These are phyloP conservation scores for Drosophila infuscata DNA, from an alignment of 2,888 invertebrate species.

Conservation along the genomic window DNA sequence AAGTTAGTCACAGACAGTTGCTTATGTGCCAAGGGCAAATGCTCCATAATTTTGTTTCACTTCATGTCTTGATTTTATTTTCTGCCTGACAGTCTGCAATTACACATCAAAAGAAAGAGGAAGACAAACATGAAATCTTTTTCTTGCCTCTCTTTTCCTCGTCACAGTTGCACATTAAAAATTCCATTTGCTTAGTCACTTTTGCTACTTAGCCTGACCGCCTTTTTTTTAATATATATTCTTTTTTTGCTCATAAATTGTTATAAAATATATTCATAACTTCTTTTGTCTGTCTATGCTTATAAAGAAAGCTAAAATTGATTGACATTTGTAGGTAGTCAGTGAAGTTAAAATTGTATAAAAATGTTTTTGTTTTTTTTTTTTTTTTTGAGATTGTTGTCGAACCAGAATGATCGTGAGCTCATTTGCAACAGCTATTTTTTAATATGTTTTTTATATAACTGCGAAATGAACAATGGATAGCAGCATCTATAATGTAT, in stretches of 20 bases:
- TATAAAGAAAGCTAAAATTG: slow-evolving; percentile 65
- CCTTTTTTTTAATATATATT: slow-evolving; percentile 45
- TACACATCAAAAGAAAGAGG: slow-evolving; percentile 19
- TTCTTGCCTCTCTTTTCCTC: slow-evolving; percentile 13
- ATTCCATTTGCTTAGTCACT: slow-evolving; percentile 65
- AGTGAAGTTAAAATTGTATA: slow-evolving; percentile 1
- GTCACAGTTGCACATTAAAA: slow-evolving; percentile 31
- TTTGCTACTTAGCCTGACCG: slow-evolving; percentile 53
- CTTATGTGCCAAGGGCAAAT: slow-evolving; percentile 75
- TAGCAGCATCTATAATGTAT: background rate
- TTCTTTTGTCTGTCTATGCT: slow-evolving; percentile 33
- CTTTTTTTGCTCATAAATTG: slow-evolving; percentile 35
- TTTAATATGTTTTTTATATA: slow-evolving; percentile 3
- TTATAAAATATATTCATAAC: slow-evolving; percentile 65
- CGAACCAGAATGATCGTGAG: slow-evolving; percentile 45
- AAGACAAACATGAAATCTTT: background rate
- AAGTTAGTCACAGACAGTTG: slow-evolving; percentile 70
- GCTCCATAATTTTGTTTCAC: slow-evolving; percentile 41
- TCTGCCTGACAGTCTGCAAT: slow-evolving; percentile 44
- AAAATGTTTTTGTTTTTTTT: background rate
- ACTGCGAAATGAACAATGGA: slow-evolving; percentile 33
- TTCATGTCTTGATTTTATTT: slow-evolving; percentile 26
- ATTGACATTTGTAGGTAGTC: slow-evolving; percentile 31
- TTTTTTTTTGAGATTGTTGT: slow-evolving; percentile 65
- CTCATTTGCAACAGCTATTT: slow-evolving; percentile 45